phyloP scores from a whole-genome alignment of 2,113 vertebrate species.

The Neolamprologus ventralis region DNA sequence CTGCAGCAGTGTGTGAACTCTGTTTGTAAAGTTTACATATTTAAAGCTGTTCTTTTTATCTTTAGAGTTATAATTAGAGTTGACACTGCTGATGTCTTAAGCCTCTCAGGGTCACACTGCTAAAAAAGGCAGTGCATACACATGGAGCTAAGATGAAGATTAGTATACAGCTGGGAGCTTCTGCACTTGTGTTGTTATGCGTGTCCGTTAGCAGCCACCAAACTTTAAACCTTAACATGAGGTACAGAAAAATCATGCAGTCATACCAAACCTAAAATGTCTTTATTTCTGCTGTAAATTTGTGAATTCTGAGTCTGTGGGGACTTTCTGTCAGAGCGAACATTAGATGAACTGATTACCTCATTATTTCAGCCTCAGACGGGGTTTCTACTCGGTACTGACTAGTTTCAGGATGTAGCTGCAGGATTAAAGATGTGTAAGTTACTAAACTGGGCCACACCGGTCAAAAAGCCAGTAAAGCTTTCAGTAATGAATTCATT shows the following conservation, averaged over 20 bases:
- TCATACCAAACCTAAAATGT: accelerated
- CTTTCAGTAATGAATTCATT: not conserved
- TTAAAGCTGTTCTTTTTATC: not conserved
- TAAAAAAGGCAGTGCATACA: accelerated
- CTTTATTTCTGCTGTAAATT: not conserved
- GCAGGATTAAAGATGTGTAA: not conserved
- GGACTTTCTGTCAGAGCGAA: accelerated
- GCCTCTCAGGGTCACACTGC: accelerated
- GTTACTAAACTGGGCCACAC: not conserved
- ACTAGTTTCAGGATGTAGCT: not conserved
- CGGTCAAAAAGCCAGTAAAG: not conserved
- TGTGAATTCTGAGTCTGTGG: accelerated
- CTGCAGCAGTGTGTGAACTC: not conserved
- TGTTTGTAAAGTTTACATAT: not conserved
- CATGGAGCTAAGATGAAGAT: not conserved
- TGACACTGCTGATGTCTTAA: not conserved
- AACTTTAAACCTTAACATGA: not conserved
- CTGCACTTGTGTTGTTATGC: accelerated
- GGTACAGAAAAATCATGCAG: not conserved
- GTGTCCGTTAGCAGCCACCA: accelerated
- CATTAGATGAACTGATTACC: not conserved
- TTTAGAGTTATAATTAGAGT: not conserved
- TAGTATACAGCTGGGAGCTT: not conserved
- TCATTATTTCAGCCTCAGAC: not conserved
- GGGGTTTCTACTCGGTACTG: accelerated